These are phyloP conservation scores for Avahi laniger DNA, from an alignment of 2,797 vertebrate species.

Conservation along the genomic window DNA sequence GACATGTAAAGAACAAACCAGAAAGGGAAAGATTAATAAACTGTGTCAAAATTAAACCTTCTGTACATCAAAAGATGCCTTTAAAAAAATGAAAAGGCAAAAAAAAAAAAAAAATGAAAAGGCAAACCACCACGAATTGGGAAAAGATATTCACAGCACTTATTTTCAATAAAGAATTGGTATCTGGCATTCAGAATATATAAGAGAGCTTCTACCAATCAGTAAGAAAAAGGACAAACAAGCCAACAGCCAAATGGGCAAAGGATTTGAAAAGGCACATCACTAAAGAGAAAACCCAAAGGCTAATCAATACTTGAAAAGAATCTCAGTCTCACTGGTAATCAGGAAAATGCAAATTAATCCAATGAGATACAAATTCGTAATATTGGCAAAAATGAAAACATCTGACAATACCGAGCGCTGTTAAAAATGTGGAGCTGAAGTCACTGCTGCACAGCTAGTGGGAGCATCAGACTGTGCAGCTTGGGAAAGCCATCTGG, in stretches of 20 bases:
- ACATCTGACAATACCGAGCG: neutral
- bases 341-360: neutral
- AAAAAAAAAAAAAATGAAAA: neutral
- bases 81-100: neutral
- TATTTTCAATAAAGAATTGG: neutral
- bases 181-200: neutral
- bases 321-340: neutral
- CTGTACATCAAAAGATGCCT: neutral
- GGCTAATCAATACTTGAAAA: neutral
- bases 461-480: neutral
- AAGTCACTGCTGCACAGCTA: too few relatives aligned
- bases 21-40: neutral
- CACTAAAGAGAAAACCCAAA: neutral
- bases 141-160: neutral
- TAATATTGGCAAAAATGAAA: neutral
- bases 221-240: neutral
- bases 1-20: neutral
- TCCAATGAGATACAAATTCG: neutral
- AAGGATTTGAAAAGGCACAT: neutral
- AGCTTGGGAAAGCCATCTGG: neutral
- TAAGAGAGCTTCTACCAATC: neutral
- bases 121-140: too few relatives aligned
- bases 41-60: neutral
- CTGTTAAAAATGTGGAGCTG: neutral
- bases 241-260: neutral